Evolutionary conservation across 2,797 vertebrate genomes (phyloP).

Genomic region (Mormyrops attenuatus): DNA sequence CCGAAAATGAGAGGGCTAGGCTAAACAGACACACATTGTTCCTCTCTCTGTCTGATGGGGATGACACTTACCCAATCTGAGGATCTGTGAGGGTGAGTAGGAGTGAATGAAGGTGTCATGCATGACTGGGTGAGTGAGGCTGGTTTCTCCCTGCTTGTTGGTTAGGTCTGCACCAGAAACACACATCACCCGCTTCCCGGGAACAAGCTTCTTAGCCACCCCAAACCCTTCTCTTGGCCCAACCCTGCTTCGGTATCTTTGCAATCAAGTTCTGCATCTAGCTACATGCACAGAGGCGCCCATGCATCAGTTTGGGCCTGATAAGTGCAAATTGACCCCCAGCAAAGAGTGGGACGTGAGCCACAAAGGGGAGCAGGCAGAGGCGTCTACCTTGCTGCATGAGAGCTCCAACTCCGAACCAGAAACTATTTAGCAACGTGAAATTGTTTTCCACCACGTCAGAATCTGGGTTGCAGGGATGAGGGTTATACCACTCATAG

Average conservation of each 20-base stretch:
- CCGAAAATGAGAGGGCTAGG: conserved; percentile 39
- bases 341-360: conserved; percentile 95
- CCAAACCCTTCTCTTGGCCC: background rate
- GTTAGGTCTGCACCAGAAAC: conserved; percentile 15
- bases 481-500: conserved; percentile 99
- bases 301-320: conserved; percentile 81
- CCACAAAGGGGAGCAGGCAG: conserved; percentile 80
- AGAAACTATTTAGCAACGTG: conserved; percentile 99
- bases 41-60: conserved; percentile 29
- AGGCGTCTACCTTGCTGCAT: conserved; percentile 99
- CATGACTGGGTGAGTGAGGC: conserved; percentile 35
- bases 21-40: conserved; percentile 38
- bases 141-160: conserved; percentile 26
- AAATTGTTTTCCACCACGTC: conserved; percentile 99
- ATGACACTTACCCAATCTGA: conserved; percentile 52
- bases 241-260: background rate
- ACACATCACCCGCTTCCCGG: conserved; percentile 29
- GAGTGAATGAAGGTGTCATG: conserved; percentile 44
- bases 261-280: conserved; percentile 50
- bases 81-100: conserved; percentile 15
- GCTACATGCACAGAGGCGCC: conserved; percentile 96
- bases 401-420: conserved; percentile 99
- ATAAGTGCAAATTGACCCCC: conserved; percentile 75
- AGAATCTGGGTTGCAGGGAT: conserved; percentile 98
- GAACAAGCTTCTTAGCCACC: conserved; percentile 13